These are phyloP conservation scores for Paramormyrops kingsleyae DNA, from an alignment of 2,113 vertebrate species.

Conservation along the genomic window DNA sequence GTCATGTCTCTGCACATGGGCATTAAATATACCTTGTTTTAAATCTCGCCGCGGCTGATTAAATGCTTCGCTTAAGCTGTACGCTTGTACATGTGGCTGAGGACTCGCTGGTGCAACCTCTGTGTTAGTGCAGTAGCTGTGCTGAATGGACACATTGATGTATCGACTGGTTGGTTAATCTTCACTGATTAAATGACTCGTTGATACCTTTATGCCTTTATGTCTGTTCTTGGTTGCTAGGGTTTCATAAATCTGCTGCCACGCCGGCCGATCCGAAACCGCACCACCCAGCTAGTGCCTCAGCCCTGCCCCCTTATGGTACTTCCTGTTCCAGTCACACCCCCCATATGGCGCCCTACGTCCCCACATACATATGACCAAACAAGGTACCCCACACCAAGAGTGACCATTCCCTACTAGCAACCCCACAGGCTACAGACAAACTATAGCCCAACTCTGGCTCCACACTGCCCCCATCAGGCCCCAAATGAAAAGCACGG, in stretches of 20 bases:
- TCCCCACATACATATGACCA: constrained; percentile 39
- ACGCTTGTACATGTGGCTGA: not conserved
- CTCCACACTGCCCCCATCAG: constrained; percentile 48
- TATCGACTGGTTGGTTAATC: not conserved
- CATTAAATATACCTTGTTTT: not conserved
- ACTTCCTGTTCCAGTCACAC: not conserved
- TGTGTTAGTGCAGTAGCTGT: not conserved
- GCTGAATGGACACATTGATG: not conserved
- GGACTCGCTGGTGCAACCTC: not conserved
- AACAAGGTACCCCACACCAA: constrained; percentile 37
- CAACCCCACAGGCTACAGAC: constrained; percentile 40
- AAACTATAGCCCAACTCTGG: constrained; percentile 57
- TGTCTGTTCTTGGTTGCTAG: not conserved
- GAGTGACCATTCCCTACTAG: constrained; percentile 59
- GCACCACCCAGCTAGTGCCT: not conserved
- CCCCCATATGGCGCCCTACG: not conserved
- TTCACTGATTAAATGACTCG: not conserved
- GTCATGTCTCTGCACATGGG: not conserved
- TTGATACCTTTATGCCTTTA: not conserved
- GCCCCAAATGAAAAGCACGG: constrained; percentile 60
- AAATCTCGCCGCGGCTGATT: not conserved
- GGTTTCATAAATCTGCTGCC: not conserved
- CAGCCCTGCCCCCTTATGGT: not conserved
- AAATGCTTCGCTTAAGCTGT: not conserved
- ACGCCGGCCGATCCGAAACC: not conserved